phyloP scores from a whole-genome alignment of 2,113 vertebrate species.

The Trichechus manatus region DNA sequence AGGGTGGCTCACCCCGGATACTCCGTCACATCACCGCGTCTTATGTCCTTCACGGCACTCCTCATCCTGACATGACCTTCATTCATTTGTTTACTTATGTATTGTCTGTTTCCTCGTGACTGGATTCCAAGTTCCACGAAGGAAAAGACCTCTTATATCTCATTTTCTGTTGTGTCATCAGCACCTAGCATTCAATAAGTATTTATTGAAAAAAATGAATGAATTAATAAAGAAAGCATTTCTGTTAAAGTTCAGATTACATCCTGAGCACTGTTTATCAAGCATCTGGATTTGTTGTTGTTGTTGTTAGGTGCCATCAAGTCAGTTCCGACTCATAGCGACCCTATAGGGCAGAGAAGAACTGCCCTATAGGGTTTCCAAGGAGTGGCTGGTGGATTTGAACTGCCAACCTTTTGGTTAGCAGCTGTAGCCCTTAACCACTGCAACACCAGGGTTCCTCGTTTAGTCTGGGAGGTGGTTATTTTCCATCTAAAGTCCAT shows the following conservation, averaged over 20 bases:
- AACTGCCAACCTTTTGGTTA: no score
- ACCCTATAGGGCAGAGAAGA: no score
- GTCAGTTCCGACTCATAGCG: no score
- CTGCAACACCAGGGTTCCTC: no score
- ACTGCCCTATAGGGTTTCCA: no score
- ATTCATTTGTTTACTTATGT: neutral
- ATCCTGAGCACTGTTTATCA: neutral
- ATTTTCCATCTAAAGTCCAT: neutral
- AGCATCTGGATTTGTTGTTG: neutral
- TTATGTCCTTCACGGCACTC: neutral
- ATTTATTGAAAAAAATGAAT: neutral
- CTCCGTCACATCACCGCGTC: neutral
- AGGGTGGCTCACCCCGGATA: neutral
- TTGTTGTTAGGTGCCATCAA: no score
- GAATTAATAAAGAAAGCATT: slow-evolving; percentile 1
- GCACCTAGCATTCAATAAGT: neutral
- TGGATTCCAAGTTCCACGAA: neutral
- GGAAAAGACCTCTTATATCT: neutral
- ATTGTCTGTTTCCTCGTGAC: neutral
- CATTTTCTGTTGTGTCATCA: neutral
- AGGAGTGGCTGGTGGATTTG: no score
- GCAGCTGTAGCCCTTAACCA: no score
- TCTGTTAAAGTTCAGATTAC: neutral
- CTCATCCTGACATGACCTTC: neutral
- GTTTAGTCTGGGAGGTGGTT: neutral